Evolutionary conservation across 2,888 invertebrate species (phyloP).

Genomic region (Arenicola marina): DNA sequence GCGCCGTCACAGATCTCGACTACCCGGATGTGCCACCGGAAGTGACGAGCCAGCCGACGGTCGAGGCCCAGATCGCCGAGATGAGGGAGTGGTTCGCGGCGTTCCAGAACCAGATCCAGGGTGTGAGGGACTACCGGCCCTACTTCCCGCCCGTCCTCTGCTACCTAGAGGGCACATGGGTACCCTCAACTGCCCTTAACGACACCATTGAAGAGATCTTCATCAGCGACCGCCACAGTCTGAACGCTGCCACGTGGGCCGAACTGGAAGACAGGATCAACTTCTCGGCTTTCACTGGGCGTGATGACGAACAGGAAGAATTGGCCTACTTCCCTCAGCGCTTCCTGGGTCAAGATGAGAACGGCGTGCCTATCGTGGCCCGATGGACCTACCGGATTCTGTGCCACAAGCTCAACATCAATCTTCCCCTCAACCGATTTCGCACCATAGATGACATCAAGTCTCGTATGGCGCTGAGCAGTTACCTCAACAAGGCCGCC

Average conservation of each 20-base stretch:
- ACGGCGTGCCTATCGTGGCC: constrained; percentile 27
- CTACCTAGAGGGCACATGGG: no score
- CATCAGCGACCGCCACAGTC: not conserved
- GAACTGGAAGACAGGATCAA: constrained; percentile 6
- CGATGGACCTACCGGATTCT: constrained; percentile 38
- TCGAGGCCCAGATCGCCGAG: not conserved
- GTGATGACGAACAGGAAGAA: not conserved
- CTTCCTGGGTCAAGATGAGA: constrained; percentile 35
- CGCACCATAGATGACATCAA: constrained; percentile 40
- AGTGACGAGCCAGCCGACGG: not conserved
- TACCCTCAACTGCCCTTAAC: not conserved
- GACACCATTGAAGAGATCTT: not conserved
- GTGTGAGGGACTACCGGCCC: not conserved
- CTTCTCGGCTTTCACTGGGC: not conserved
- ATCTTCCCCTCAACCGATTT: constrained; percentile 21
- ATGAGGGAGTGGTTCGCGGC: constrained; percentile 2
- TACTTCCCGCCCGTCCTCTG: no score
- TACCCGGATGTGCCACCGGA: not conserved
- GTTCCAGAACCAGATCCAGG: not conserved
- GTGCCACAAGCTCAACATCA: constrained; percentile 36
- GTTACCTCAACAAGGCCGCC: no score
- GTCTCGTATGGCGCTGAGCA: not conserved
- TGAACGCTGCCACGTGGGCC: not conserved
- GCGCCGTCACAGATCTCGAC: not conserved
- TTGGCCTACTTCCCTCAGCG: constrained; percentile 43